A percentile compares a stretch with the other conserved stretches of the same genome.
These are phyloP conservation scores for Rhyacophila evoluta DNA, from an alignment of 2,888 invertebrate species.

Conservation along the genomic window DNA sequence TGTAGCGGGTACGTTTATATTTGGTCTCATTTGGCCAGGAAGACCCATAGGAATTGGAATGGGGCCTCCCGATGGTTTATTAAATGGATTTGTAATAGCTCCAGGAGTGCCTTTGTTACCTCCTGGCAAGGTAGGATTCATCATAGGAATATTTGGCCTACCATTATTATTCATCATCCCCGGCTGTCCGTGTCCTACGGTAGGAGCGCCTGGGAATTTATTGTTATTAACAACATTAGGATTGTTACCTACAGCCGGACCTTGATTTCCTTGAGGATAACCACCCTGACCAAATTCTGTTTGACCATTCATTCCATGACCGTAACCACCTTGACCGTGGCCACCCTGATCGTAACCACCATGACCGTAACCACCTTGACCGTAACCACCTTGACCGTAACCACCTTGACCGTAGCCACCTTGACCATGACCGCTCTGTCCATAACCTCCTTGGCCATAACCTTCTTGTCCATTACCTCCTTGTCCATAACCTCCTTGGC, in stretches of 20 bases:
- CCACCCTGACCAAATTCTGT: constrained; percentile 30
- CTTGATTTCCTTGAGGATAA: background rate
- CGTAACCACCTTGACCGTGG: constrained; percentile 24
- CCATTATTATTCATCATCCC: background rate
- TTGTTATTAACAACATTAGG: background rate
- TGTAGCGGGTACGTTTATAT: background rate
- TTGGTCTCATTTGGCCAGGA: background rate
- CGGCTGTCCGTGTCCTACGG: background rate
- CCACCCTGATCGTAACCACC: constrained; percentile 30
- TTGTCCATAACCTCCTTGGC: constrained; percentile 23
- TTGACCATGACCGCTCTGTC: constrained; percentile 15
- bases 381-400: constrained; percentile 28
- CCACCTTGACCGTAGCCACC: constrained; percentile 25
- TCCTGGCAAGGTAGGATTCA: background rate
- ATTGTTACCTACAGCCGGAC: background rate
- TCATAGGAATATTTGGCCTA: background rate
- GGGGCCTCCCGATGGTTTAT: background rate
- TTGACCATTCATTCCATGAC: too few relatives aligned
- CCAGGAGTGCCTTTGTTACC: background rate
- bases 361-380: constrained; percentile 34
- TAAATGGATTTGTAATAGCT: background rate
- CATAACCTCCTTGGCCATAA: constrained; percentile 30
- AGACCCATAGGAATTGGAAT: background rate
- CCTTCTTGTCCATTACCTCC: constrained; percentile 6
- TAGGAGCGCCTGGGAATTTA: background rate